Percentiles rank a stretch among this genome's conserved stretches.
Conservation (phyloP, 2,888 invertebrate species). For the Phyllotreta cruciferae region DNA sequence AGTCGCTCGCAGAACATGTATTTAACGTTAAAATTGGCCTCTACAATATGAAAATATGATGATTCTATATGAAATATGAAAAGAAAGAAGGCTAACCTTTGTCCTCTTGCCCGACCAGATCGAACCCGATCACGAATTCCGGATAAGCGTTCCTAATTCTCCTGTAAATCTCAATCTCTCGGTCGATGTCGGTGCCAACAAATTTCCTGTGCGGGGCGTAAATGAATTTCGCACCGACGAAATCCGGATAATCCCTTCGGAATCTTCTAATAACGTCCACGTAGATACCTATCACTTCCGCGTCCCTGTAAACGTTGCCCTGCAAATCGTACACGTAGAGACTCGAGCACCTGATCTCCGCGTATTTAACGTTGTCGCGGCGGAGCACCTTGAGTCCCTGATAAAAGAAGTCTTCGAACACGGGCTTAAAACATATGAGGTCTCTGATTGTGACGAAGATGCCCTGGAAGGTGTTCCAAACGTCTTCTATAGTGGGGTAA, state of each 20-base stretch:
- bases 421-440: constrained; percentile 62
- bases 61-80: too few relatives aligned
- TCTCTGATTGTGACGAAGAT: constrained; percentile 60
- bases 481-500: constrained; percentile 56
- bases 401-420: constrained; percentile 65
- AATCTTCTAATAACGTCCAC: constrained; percentile 63
- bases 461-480: constrained; percentile 64
- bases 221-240: constrained; percentile 67
- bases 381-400: constrained; percentile 65
- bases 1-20: too few relatives aligned
- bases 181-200: constrained; percentile 55
- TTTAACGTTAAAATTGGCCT: too few relatives aligned
- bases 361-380: constrained; percentile 69
- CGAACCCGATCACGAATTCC: constrained; percentile 77
- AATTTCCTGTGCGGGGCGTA: constrained; percentile 65
- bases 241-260: constrained; percentile 64
- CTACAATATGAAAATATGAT: too few relatives aligned
- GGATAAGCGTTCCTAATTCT: constrained; percentile 55
- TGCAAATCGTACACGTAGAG: constrained; percentile 65
- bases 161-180: constrained; percentile 35
- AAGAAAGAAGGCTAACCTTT: constrained; percentile 57
- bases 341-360: constrained; percentile 66
- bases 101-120: constrained; percentile 84
- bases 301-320: constrained; percentile 60
- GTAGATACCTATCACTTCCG: constrained; percentile 62